Evolutionary conservation across 2,888 invertebrate species (phyloP), one percentile per base, ranked within the genome.

Genomic region (Laspeyria flexula): DNA sequence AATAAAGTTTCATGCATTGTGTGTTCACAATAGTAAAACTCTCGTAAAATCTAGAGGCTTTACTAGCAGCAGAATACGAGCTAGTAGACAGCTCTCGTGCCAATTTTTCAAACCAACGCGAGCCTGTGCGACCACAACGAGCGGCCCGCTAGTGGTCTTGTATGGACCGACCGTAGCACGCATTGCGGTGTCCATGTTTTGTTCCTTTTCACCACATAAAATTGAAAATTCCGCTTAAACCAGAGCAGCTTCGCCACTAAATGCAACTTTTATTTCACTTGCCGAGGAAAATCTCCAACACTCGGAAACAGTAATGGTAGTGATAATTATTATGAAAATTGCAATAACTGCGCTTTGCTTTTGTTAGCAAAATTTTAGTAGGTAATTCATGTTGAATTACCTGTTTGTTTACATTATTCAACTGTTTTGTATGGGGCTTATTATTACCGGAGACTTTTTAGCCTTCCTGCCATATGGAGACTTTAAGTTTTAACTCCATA

Each of bases 141-240:
- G 62, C 47, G 42, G 45, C 48, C 52, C 53, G 50, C 51, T 47
- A 56, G 60, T 39, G 61, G 66, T 60, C 48, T 31, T 34, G 43
- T 53, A 48, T 43, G 46, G 52, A 60, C 53, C 58, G 54, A 53
- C 56, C 59, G 43, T 42, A 25, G 45, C 60, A 65, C 70, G 64
- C 68, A 71, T 52, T 72, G 70, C 65, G 70, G 67, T 70, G 39
- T 27, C 25, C 16, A 37, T 47, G 47, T 63, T 64, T 67, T 65
- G 70, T 65, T 71, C 54, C 46, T 62, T 69, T 70, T 60, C 54
- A 53, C 68, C 48, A 34, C 56, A 62, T 65, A 70, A 63, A 68
- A 69, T 61, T 69, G 61, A 67, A 73, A 70, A 75, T 67, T 55
- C 62, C 54, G 60, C 44, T 61, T 57, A 39, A 55, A 60, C 57